Conservation (phyloP, 1,140 invertebrate species). For the Drosophila ananassae region DNA sequence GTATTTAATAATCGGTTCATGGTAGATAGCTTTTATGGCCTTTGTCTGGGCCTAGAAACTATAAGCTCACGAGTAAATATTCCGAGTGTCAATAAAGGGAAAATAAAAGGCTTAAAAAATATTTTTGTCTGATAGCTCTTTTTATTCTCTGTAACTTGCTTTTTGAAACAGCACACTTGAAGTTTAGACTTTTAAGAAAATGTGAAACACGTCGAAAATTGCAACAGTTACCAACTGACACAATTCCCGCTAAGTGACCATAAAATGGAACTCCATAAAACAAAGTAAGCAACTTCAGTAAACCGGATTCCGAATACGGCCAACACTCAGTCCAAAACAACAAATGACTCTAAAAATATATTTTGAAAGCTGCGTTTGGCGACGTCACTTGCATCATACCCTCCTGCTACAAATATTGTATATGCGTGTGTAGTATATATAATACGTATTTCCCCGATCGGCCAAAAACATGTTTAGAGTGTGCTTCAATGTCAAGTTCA, state of each 20-base stretch:
- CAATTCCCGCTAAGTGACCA: conserved; percentile 45
- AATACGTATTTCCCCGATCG: conserved; percentile 10
- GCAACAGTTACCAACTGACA: conserved; percentile 49
- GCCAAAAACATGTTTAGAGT: neutral
- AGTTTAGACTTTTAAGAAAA: neutral
- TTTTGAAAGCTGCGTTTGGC: conserved; percentile 38
- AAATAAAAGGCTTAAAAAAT: conserved; percentile 1
- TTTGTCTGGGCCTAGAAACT: conserved; percentile 15
- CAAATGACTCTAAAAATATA: conserved; percentile 29
- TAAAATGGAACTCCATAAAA: conserved; percentile 27
- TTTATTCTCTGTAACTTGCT: too few species aligned
- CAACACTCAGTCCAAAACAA: conserved; percentile 35
- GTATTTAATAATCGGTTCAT: conserved; percentile 36
- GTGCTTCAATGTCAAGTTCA: conserved; percentile 55
- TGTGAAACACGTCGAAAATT: conserved; percentile 1
- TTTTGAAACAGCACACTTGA: neutral
- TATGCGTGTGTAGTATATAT: neutral
- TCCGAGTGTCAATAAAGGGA: neutral
- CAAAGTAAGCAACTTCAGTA: conserved; percentile 29
- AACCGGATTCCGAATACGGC: conserved; percentile 36
- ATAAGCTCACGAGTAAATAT: neutral
- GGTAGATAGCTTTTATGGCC: conserved; percentile 37
- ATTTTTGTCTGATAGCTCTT: neutral
- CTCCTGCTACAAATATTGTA: neutral
- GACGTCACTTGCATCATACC: conserved; percentile 29